Conservation (phyloP, 1,140 invertebrate species). For the Pseudomyrmex concolor region DNA sequence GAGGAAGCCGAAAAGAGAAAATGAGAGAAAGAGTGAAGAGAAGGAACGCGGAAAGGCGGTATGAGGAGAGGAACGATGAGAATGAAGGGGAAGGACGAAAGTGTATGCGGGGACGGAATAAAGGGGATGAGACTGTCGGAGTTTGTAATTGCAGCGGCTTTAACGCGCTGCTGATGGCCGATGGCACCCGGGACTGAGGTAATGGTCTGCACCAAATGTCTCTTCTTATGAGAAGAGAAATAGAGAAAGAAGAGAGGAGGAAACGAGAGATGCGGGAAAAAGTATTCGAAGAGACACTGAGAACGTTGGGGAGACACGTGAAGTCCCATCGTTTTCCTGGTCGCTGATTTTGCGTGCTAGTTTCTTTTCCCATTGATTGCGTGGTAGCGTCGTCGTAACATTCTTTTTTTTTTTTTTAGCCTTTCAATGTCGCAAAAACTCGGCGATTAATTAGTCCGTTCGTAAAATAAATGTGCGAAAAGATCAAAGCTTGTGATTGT, state of each 20-base stretch:
- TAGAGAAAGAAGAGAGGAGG: constrained; percentile 57
- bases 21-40: constrained; percentile 60
- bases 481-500: background rate
- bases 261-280: constrained; percentile 66
- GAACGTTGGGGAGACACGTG: constrained; percentile 48
- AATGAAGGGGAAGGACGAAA: constrained; percentile 25
- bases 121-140: constrained; percentile 78
- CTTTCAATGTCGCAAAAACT: background rate
- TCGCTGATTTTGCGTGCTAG: constrained; percentile 40
- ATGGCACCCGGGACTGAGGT: constrained; percentile 79
- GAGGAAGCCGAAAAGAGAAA: constrained; percentile 40
- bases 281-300: constrained; percentile 66
- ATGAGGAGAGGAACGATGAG: constrained; percentile 18
- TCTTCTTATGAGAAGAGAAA: constrained; percentile 66
- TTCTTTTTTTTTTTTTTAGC: background rate
- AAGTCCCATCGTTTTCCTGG: constrained; percentile 59
- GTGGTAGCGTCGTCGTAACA: background rate
- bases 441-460: background rate
- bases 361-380: constrained; percentile 64
- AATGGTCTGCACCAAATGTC: constrained; percentile 81
- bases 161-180: constrained; percentile 83
- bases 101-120: constrained; percentile 59
- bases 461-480: background rate
- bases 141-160: constrained; percentile 84
- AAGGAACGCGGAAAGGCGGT: constrained; percentile 54